These are phyloP conservation scores for Listronotus bonariensis DNA, from an alignment of 1,140 invertebrate species.

Conservation along the genomic window DNA sequence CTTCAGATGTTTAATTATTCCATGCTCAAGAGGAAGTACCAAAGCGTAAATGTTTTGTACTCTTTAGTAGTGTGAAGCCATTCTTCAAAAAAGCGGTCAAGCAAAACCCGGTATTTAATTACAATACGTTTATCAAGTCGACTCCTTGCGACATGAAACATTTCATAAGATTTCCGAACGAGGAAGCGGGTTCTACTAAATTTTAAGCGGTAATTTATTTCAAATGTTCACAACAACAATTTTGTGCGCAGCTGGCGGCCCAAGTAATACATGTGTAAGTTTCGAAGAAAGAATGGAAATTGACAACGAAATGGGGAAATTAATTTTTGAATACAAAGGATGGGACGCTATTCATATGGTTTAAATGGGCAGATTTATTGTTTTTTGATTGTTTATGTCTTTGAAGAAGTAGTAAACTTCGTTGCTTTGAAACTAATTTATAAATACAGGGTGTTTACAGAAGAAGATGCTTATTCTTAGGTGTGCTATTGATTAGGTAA, in stretches of 20 bases:
- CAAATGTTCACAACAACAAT: slow-evolving; percentile 33
- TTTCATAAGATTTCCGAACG: slow-evolving; percentile 28
- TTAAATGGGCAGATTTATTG: neutral
- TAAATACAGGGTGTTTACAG: too few species aligned
- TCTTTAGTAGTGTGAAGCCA: neutral
- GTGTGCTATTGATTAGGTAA: too few species aligned
- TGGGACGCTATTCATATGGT: neutral
- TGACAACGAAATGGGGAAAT: slow-evolving; percentile 21
- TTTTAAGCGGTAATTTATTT: slow-evolving; percentile 27
- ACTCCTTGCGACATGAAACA: slow-evolving; percentile 19
- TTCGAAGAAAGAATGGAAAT: slow-evolving; percentile 21
- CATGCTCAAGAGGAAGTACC: too few species aligned
- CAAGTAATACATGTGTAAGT: slow-evolving; percentile 27
- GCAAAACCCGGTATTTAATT: slow-evolving; percentile 25
- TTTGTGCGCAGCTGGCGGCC: slow-evolving; percentile 28
- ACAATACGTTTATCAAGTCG: slow-evolving; percentile 18
- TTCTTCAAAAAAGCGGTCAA: slow-evolving; percentile 17
- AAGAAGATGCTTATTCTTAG: too few species aligned
- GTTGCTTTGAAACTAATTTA: too few species aligned
- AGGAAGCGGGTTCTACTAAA: slow-evolving; percentile 25
- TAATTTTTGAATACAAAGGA: slow-evolving; percentile 1
- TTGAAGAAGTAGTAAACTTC: too few species aligned
- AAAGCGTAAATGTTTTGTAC: too few species aligned
- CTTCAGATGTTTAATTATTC: too few species aligned
- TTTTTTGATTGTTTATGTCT: neutral